Evolutionary conservation across 2,888 invertebrate genomes (phyloP).

Genomic region (Buathra laborator): DNA sequence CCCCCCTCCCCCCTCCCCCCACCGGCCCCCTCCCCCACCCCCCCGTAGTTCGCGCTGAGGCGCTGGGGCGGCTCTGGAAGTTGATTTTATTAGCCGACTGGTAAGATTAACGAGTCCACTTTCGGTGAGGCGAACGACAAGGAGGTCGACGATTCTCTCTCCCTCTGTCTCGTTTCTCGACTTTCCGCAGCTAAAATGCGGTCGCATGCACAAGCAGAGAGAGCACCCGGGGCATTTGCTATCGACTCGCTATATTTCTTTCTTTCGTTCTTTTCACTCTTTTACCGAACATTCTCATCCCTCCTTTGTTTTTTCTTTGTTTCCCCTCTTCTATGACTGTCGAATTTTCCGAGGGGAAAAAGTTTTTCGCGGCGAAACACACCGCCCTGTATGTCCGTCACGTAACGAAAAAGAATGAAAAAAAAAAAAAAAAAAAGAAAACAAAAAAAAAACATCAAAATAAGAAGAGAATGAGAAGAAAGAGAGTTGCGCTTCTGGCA

Average conservation of each 20-base stretch:
- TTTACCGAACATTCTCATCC: neutral
- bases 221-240: conserved; percentile 54
- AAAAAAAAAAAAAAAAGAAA: conserved; percentile 65
- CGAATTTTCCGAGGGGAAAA: conserved; percentile 54
- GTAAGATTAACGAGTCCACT: conserved; percentile 79
- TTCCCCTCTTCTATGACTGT: conserved; percentile 25
- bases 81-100: conserved; percentile 81
- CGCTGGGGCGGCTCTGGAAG: conserved; percentile 57
- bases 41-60: conserved; percentile 53
- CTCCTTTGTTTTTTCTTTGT: conserved; percentile 13
- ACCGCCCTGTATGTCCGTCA: conserved; percentile 80
- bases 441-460: conserved; percentile 44
- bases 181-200: conserved; percentile 44
- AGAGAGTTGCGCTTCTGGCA: conserved; percentile 18
- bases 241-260: conserved; percentile 55
- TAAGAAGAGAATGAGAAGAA: neutral
- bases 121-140: conserved; percentile 62
- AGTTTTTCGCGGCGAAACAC: conserved; percentile 63
- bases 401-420: conserved; percentile 76
- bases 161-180: conserved; percentile 38
- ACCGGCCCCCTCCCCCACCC: conserved; percentile 3
- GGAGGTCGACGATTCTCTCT: conserved; percentile 46
- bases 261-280: neutral
- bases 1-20: conserved; percentile 25
- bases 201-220: conserved; percentile 56